Evolutionary conservation across 2,113 vertebrate genomes (phyloP), one percentile per base, ranked within the genome.

Genomic region (Dipodomys stephensi): DNA sequence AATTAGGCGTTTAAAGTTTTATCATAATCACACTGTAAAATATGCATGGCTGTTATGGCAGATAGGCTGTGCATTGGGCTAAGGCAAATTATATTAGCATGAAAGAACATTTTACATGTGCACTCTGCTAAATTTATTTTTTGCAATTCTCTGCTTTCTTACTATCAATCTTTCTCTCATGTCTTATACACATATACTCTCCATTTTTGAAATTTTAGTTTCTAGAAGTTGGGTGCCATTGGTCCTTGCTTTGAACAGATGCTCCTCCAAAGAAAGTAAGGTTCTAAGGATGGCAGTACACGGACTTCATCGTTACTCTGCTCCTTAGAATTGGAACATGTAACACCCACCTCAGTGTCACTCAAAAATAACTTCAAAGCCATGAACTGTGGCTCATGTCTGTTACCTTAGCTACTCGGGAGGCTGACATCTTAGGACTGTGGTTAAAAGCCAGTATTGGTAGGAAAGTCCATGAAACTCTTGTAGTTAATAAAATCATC

Each of bases 1-100:
- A 86, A 96, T 91, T 1, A 94, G 81, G 84, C 46, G 49, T 97
- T 91, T 94, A 92, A 97, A 96, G 35, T 81, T 88, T 95, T 82
- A 87, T 92, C 67, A 88, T 88, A 86, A 95, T 87, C 46, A 71
- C 72, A 60, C 1, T 74, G 27, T 88, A 93, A 96, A 92, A 80
- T 79, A 96, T 44, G 23, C 73, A 94, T 68, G 72, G 86, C 3
- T 93, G 35, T 49, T 27, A 20, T 2, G 90, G 68, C 30, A 91
- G 86, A 93, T 35, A 92, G 64, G 30, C 0, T 28, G 64, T 22
- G 67, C 25, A n/a, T 87, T 78, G 57, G 44, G 35, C 57, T 44
- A 4, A 4, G 27, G 20, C 13, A 83, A 85, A 83, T 91, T 46
- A 88, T 19, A 69, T 28, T 80, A 57, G 65, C 32, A 7, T 53